phyloP scores from a whole-genome alignment of 2,113 vertebrate genomes.

The Festucalex cinctus region DNA sequence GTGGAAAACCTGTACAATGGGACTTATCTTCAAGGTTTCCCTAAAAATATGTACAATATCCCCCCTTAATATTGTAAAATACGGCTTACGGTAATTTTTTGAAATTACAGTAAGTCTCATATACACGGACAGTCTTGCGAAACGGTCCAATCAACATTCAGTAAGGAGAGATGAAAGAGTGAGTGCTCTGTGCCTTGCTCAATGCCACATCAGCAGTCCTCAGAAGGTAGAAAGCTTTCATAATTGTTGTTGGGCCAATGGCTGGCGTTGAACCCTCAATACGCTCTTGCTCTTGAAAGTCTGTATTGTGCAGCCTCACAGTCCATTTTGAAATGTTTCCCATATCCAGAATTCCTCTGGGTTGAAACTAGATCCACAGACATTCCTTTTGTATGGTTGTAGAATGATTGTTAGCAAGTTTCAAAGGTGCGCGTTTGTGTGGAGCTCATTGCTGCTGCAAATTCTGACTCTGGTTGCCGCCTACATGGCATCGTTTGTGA shows the following conservation, averaged over 20 bases:
- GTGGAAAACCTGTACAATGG: too few relatives aligned
- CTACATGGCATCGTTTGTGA: conserved; percentile 22
- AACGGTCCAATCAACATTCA: too few relatives aligned
- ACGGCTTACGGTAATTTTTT: too few relatives aligned
- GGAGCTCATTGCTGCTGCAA: conserved; percentile 28
- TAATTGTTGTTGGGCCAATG: neutral
- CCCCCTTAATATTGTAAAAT: too few relatives aligned
- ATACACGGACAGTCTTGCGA: too few relatives aligned
- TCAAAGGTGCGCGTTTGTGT: conserved; percentile 1
- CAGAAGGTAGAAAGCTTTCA: neutral
- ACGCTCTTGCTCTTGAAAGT: neutral
- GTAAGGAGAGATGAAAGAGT: neutral
- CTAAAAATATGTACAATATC: too few relatives aligned
- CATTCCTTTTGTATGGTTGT: conserved; percentile 10
- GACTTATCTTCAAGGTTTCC: too few relatives aligned
- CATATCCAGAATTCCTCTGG: conserved; percentile 5
- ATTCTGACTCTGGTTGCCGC: conserved; percentile 16
- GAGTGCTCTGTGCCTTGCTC: neutral
- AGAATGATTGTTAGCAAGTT: neutral
- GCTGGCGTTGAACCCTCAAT: neutral
- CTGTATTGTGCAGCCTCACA: neutral
- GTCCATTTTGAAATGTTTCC: conserved; percentile 3
- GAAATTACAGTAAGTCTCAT: too few relatives aligned
- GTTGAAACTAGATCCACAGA: conserved; percentile 1
- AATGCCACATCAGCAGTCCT: neutral